Evolutionary conservation across 2,888 invertebrate genomes (phyloP).

Genomic region (Onthophagus sagittarius): DNA sequence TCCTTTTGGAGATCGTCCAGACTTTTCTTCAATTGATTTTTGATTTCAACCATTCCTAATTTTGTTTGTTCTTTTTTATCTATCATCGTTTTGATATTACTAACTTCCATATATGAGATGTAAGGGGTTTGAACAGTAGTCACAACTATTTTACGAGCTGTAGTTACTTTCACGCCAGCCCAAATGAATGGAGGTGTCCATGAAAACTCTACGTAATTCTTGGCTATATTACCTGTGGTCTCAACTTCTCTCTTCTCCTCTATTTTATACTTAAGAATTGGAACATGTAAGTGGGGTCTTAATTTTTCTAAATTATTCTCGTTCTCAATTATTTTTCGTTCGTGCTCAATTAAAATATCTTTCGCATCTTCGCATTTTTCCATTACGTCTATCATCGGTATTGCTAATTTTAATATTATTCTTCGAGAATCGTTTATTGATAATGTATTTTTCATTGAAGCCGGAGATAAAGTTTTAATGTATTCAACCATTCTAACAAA

Average conservation of each 20-base stretch:
- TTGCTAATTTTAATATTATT: constrained; percentile 15
- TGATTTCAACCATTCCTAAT: not conserved
- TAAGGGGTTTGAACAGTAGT: not conserved
- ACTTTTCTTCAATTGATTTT: not conserved
- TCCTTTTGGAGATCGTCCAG: constrained; percentile 8
- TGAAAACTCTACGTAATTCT: constrained; percentile 2
- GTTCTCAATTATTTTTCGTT: constrained; percentile 3
- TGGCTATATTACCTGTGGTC: not conserved
- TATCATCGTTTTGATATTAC: constrained; percentile 7
- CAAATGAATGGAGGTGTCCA: constrained; percentile 13
- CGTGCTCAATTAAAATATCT: constrained; percentile 7
- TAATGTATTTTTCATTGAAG: constrained; percentile 13
- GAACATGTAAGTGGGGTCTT: constrained; percentile 1
- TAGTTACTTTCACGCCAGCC: not conserved
- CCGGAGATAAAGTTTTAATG: not conserved
- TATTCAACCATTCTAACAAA: constrained; percentile 15
- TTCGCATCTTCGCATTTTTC: constrained; percentile 14
- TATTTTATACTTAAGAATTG: not conserved
- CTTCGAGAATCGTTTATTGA: constrained; percentile 20
- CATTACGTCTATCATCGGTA: constrained; percentile 15
- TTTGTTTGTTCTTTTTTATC: not conserved
- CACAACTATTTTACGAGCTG: not conserved
- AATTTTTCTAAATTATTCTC: constrained; percentile 9
- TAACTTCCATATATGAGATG: not conserved
- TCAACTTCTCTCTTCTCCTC: constrained; percentile 8